phyloP scores from a whole-genome alignment of 2,888 invertebrate genomes.

The Ernsta delagoae region DNA sequence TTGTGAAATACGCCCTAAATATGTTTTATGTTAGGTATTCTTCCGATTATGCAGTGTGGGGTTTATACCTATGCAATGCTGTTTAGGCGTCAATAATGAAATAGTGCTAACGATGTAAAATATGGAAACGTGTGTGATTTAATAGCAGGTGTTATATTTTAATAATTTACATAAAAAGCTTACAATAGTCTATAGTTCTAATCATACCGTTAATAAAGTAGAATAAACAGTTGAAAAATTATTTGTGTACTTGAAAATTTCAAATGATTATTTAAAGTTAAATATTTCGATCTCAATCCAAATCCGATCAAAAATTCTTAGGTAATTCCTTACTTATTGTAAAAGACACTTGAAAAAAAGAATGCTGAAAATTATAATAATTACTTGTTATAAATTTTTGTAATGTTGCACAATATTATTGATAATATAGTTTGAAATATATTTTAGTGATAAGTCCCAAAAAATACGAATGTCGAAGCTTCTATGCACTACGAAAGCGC shows the following conservation, averaged over 20 bases:
- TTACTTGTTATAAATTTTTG: background rate
- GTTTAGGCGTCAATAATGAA: no score
- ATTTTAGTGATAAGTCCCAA: background rate
- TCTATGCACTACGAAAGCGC: constrained; percentile 39
- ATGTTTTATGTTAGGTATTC: no score
- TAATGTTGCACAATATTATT: constrained; percentile 13
- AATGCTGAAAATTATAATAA: background rate
- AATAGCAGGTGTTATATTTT: background rate
- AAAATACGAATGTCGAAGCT: constrained; percentile 14
- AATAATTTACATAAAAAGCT: background rate
- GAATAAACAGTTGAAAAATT: background rate
- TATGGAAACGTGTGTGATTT: background rate
- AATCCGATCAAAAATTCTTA: background rate
- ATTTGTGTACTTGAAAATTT: background rate
- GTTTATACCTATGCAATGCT: no score
- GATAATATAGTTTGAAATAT: background rate
- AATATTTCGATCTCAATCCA: background rate
- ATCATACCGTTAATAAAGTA: background rate
- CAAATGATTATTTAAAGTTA: background rate
- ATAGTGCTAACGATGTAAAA: no score
- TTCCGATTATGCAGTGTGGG: no score
- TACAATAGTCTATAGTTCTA: background rate
- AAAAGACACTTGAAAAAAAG: background rate
- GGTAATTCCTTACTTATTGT: background rate
- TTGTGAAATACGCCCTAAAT: no score